phyloP scores from a whole-genome alignment of 1,140 invertebrate genomes.

The Diabrotica virgifera region DNA sequence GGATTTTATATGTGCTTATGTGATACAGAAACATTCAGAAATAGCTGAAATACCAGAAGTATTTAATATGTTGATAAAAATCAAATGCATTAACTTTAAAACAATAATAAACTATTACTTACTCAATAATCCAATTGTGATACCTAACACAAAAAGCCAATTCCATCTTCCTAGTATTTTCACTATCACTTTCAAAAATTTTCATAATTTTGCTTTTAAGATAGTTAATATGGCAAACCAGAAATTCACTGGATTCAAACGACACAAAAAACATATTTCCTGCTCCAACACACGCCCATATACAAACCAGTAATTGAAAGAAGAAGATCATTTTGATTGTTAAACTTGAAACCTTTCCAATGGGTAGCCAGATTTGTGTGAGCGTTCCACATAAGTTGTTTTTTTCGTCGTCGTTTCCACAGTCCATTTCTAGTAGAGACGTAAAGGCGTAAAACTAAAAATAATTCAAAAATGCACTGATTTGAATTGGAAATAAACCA shows the following conservation, averaged over 20 bases:
- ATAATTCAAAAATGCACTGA: too few species aligned
- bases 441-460: too few species aligned
- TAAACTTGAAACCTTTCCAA: neutral
- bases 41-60: too few species aligned
- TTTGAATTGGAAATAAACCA: too few species aligned
- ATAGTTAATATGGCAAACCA: constrained; percentile 5
- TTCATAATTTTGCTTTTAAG: neutral
- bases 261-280: neutral
- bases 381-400: constrained; percentile 6
- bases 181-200: constrained; percentile 1
- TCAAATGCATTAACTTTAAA: too few species aligned
- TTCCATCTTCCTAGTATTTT: neutral
- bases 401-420: too few species aligned
- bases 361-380: constrained; percentile 5
- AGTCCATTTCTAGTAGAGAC: too few species aligned
- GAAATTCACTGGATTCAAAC: constrained; percentile 11
- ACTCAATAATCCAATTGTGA: constrained; percentile 9
- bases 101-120: neutral
- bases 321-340: constrained; percentile 4
- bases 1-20: too few species aligned
- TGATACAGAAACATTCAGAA: too few species aligned
- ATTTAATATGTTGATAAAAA: too few species aligned
- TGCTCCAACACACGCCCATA: neutral
- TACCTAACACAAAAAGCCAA: constrained; percentile 6
- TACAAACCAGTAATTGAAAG: neutral